Conservation (phyloP, 35 echinoderm and acorn worm species). For the Ophiothrix spiculata region DNA sequence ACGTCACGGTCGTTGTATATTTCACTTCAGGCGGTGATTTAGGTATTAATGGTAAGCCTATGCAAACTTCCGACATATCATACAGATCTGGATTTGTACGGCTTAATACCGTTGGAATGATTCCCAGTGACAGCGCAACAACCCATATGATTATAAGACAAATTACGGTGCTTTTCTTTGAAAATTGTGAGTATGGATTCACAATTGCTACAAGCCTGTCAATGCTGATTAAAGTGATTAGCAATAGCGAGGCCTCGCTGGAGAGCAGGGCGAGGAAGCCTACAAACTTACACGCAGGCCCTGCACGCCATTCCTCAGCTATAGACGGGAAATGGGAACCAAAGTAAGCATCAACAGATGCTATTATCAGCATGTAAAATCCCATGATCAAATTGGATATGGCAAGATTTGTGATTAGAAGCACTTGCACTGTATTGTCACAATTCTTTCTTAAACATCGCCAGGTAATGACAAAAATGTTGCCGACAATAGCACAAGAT, state of each 20-base stretch:
- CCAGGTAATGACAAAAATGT: background rate
- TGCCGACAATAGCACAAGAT: background rate
- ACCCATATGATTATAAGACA: background rate
- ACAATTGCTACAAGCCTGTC: background rate
- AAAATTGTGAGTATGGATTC: background rate
- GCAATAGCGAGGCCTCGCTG: background rate
- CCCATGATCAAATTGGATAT: background rate
- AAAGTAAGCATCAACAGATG: background rate
- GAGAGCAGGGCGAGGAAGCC: background rate
- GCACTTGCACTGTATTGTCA: background rate
- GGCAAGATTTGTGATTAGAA: background rate
- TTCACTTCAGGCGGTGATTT: no score
- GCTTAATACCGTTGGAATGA: background rate
- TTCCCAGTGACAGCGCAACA: background rate
- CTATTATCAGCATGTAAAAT: background rate
- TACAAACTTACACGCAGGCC: background rate
- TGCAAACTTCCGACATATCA: background rate
- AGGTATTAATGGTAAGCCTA: background rate
- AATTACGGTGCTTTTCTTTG: background rate
- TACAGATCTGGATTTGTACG: background rate
- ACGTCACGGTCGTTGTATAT: constrained; percentile 24
- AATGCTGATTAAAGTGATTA: background rate
- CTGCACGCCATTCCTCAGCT: background rate
- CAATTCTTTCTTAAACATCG: background rate
- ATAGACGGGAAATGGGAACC: background rate